A percentile compares a stretch with the other conserved stretches of the same genome.
Conservation (phyloP, 2,888 invertebrate species). For the Lepidonotus clava region DNA sequence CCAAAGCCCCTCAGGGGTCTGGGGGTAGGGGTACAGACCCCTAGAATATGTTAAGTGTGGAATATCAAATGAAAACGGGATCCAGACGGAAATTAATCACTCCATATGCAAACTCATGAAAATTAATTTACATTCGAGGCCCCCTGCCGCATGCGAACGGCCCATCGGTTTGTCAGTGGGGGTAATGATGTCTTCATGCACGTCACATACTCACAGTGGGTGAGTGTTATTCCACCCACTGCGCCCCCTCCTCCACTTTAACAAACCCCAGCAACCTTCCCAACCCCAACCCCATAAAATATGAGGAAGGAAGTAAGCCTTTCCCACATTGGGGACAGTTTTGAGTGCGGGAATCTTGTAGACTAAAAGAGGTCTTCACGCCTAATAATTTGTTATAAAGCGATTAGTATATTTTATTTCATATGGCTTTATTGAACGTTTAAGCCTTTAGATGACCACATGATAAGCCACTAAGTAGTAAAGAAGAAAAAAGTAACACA, state of each 20-base stretch:
- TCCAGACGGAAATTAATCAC: slow-evolving; percentile 31
- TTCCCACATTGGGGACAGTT: too few relatives aligned
- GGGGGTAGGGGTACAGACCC: neutral
- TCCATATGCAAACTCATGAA: slow-evolving; percentile 29
- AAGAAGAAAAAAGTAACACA: too few relatives aligned
- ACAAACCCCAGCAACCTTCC: too few relatives aligned
- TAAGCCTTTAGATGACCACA: too few relatives aligned
- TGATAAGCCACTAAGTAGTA: too few relatives aligned
- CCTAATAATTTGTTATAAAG: too few relatives aligned
- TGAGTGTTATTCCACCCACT: neutral
- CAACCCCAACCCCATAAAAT: slow-evolving; percentile 21
- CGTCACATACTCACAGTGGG: neutral
- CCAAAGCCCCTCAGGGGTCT: neutral
- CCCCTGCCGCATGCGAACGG: neutral
- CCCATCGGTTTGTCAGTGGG: slow-evolving; percentile 22
- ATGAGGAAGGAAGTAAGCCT: too few relatives aligned
- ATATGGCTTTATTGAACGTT: too few relatives aligned
- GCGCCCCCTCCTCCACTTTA: neutral
- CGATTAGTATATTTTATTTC: too few relatives aligned
- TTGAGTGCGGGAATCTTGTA: too few relatives aligned
- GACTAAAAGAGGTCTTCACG: too few relatives aligned
- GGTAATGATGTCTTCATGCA: neutral
- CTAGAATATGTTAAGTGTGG: neutral
- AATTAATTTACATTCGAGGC: slow-evolving; percentile 34
- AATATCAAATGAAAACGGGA: neutral